Base-by-base conservation (phyloP, 2,113 vertebrate genomes). In the Ramphastos sulfuratus region DNA sequence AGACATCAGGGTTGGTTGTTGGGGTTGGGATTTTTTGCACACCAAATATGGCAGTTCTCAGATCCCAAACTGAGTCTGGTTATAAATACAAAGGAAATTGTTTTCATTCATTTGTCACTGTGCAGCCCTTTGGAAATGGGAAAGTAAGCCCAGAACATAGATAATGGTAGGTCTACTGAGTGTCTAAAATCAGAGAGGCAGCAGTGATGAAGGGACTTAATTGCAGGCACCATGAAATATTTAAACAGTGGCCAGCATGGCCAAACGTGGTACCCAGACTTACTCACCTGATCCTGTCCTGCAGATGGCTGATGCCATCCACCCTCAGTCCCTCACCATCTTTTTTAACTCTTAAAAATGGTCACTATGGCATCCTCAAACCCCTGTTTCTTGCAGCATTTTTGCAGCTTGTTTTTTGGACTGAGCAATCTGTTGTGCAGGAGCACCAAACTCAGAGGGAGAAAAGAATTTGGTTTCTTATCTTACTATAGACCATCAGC, bases 21-120 rank as follows among this genome's bases (percentile, higher is more conserved):
- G 48, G 48, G 48, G 48, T 21, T 20, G 7, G 46, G 17, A 7
- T 50, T 20, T 23, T 93, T 77, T 63, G 64, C 46, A 2, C 66
- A 78, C 71, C 89, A 85, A 84, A 93, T 82, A 85, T 73, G 86
- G 95, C 86, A 82, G 67, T 74, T 87, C 67, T 91, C 75, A 39
- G 78, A 50, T 92, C 39, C 52, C 31, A 35, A 63, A 74, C 33
- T 6, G 7, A 87, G 55, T 73, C 78, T 77, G 46, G 56, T 82
- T 71, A 31, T 73, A 85, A 79, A 81, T 56, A 81, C 73, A 83
- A 74, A 82, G 73, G 39, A 75, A 82, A 89, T 72, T 79, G 71
- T 79, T 93, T 92, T 90, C 59, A 25, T 76, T 82, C 55, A 13
- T 76, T 80, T 82, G 75, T 82, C 74, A 15, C 55, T 37, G 48